Conservation (phyloP, 1,140 invertebrate genomes). For the Drosophila trapezifrons region DNA sequence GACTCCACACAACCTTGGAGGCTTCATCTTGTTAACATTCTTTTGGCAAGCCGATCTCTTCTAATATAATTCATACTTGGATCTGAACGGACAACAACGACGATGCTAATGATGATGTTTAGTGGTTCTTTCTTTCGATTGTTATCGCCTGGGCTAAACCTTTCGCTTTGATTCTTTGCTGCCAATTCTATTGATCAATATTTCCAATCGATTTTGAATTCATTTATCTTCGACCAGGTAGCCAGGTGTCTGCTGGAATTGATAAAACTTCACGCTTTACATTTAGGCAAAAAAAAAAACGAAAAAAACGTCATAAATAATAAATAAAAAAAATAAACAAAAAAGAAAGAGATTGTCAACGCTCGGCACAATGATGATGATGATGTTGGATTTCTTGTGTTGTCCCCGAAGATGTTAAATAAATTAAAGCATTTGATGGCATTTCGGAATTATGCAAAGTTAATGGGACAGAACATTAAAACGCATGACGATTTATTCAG, state of each 20-base stretch:
- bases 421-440: constrained; percentile 55
- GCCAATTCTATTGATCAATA: constrained; percentile 63
- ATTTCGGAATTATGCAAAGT: constrained; percentile 53
- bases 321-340: constrained; percentile 26
- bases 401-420: constrained; percentile 35
- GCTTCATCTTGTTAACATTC: constrained; percentile 49
- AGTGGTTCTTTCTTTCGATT: constrained; percentile 26
- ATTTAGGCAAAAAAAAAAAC: constrained; percentile 10
- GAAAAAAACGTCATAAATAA: constrained; percentile 7
- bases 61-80: constrained; percentile 52
- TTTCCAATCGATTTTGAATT: constrained; percentile 50
- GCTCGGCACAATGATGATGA: constrained; percentile 14
- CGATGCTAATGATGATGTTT: constrained; percentile 49
- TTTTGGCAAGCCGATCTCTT: constrained; percentile 25
- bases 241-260: constrained; percentile 46
- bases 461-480: constrained; percentile 47
- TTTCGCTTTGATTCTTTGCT: constrained; percentile 19
- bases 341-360: constrained; percentile 63
- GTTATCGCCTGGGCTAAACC: constrained; percentile 12
- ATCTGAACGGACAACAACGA: constrained; percentile 9
- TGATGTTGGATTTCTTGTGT: constrained; percentile 25
- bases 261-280: constrained; percentile 50
- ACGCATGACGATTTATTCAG: constrained; percentile 32
- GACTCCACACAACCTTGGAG: background rate
- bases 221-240: constrained; percentile 33